Evolutionary conservation across 2,797 vertebrate species (phyloP), one percentile per base, ranked within the genome.

Genomic region (Acanthurus leucopareius): DNA sequence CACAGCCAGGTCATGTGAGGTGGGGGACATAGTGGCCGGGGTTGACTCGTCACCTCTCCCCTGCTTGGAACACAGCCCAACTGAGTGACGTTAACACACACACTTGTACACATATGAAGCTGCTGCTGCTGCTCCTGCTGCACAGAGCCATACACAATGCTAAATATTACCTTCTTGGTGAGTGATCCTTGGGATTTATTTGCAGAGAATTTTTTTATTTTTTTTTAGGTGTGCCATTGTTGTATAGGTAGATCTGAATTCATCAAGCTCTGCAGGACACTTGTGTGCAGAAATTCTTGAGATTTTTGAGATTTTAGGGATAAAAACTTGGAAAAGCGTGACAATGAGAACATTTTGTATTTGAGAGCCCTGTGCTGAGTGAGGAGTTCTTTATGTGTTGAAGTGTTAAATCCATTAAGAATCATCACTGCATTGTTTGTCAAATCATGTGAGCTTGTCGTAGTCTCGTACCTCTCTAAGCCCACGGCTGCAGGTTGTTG

Each of bases 1-100:
- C 14, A 65, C 51, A 32, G 76, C 28, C 38, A 3, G 80, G 73
- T 91, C 88, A 92, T 89, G 88, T 91, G 88, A 89, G 81, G 83
- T 78, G 44, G 63, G 67, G 85, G 84, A 84, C 82, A 62, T 7
- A 58, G 51, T 59, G 79, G 67, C 86, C 79, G 83, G 68, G 80
- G 61, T 8, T 66, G 82, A 86, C 77, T 84, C 14, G 59, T 79
- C 58, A 80, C 83, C 87, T 89, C 74, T 92, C 40, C 57, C 79
- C 84, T 44, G 38, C 16, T 92, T 88, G 90, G 90, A 83, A 72
- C 52, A 1, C 48, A 35, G 64, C 87, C 89, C 47, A 22, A 51
- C 19, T 32, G 19, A 53, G 42, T 82, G 79, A 88, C 17, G 53
- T 62, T 35, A 61, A 52, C 5, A 71, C 58, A 73, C 58, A 73